Conservation (phyloP, 1,140 invertebrate species). For the Cydia strobilella region DNA sequence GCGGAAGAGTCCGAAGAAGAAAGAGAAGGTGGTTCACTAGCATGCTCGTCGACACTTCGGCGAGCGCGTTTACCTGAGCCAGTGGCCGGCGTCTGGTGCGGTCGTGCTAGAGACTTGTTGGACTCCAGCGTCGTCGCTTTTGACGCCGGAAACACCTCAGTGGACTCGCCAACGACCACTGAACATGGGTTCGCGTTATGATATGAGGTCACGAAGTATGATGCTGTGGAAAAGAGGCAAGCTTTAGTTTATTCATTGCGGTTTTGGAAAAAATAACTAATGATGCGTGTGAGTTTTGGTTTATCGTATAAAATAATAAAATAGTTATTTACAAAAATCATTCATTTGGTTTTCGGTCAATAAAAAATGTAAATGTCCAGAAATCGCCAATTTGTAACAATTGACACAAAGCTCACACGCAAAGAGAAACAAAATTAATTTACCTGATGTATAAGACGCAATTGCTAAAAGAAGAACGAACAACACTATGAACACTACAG, state of each 20-base stretch:
- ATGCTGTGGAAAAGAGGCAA: constrained; percentile 81
- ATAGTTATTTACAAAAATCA: not conserved
- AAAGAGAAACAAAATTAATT: constrained; percentile 35
- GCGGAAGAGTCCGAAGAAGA: constrained; percentile 71
- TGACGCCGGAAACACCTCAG: constrained; percentile 83
- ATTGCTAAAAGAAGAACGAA: constrained; percentile 89
- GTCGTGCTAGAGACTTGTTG: constrained; percentile 82
- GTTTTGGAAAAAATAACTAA: not conserved
- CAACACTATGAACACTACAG: constrained; percentile 91
- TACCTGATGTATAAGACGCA: constrained; percentile 93
- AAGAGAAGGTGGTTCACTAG: constrained; percentile 68
- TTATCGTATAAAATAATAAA: not conserved
- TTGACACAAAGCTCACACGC: not conserved
- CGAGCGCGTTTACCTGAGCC: constrained; percentile 85
- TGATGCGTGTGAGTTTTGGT: not conserved
- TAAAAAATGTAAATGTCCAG: no score
- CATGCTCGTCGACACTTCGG: constrained; percentile 85
- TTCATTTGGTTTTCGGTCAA: not conserved
- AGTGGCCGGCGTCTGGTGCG: constrained; percentile 75
- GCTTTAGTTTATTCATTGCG: not conserved
- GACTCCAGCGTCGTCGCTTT: constrained; percentile 82
- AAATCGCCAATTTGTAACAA: not conserved
- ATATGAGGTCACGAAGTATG: constrained; percentile 90
- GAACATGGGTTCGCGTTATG: constrained; percentile 89
- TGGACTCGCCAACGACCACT: constrained; percentile 88